Evolutionary conservation across 1,140 invertebrate genomes (phyloP).

Genomic region (Zaprionus taronus): DNA sequence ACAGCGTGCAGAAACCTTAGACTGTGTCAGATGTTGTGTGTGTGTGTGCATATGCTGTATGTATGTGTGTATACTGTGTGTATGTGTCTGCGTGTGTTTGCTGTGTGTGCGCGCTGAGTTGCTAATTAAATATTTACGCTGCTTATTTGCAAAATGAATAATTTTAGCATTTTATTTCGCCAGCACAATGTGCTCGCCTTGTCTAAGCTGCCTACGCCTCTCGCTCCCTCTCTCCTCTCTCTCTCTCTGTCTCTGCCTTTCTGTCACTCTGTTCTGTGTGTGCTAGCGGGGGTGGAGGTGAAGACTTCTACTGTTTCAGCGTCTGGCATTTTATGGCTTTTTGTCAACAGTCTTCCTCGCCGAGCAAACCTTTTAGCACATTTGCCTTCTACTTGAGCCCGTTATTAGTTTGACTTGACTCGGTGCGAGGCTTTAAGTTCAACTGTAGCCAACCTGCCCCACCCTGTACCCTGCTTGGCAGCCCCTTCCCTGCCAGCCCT

Average conservation of each 20-base stretch:
- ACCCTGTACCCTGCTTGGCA: neutral
- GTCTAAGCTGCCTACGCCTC: neutral
- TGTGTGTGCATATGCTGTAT: neutral
- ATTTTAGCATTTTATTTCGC: conserved; percentile 80
- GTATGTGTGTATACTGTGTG: neutral
- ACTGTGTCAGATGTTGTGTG: conserved; percentile 19
- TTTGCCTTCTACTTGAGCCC: conserved; percentile 45
- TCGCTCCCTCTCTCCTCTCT: neutral
- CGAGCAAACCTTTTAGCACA: conserved; percentile 58
- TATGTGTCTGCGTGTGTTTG: neutral
- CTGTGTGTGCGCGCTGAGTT: conserved; percentile 57
- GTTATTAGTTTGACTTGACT: conserved; percentile 54
- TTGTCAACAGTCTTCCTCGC: conserved; percentile 35
- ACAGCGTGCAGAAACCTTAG: conserved; percentile 67
- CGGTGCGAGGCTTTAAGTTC: conserved; percentile 22
- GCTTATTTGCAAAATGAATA: conserved; percentile 83
- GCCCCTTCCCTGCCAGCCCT: neutral
- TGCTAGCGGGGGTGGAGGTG: neutral
- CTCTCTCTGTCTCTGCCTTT: no score
- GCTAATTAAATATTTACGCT: conserved; percentile 83
- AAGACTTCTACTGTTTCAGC: conserved; percentile 25
- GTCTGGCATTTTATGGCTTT: conserved; percentile 51
- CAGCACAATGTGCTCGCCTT: conserved; percentile 47
- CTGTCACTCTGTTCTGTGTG: neutral
- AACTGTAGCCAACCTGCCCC: neutral